Evolutionary conservation across 2,888 invertebrate species (phyloP).

Genomic region (Pammene fasciana): DNA sequence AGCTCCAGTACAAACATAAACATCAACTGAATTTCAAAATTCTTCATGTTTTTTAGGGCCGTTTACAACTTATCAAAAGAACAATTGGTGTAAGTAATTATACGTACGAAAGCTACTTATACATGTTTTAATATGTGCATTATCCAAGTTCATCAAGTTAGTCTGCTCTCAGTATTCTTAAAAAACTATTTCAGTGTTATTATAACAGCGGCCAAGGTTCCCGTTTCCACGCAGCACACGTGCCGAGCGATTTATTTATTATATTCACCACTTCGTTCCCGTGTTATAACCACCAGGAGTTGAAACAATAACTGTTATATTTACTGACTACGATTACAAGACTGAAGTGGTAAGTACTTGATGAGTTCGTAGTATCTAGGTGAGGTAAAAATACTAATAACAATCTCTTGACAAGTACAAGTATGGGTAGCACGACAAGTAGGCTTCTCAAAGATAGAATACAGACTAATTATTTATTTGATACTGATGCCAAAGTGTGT

Average conservation of each 20-base stretch:
- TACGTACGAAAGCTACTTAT: neutral
- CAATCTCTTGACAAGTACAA: conserved; percentile 9
- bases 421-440: neutral
- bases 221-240: conserved; percentile 57
- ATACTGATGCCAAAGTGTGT: no score
- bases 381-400: neutral
- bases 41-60: no score
- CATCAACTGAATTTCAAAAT: no score
- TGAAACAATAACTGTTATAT: conserved; percentile 35
- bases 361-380: conserved; percentile 12
- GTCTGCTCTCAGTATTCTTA: conserved; percentile 1
- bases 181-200: conserved; percentile 30
- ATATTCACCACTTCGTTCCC: conserved; percentile 68
- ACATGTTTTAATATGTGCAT: conserved; percentile 19
- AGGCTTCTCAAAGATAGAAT: neutral
- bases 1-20: no score
- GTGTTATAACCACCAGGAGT: conserved; percentile 56
- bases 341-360: conserved; percentile 15
- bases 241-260: conserved; percentile 71
- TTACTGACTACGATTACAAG: conserved; percentile 25
- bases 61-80: no score
- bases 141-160: conserved; percentile 9
- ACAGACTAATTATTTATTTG: no score
- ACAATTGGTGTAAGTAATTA: no score
- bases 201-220: conserved; percentile 58